Conservation (phyloP, 1,140 invertebrate species). For the Spodoptera frugiperda region DNA sequence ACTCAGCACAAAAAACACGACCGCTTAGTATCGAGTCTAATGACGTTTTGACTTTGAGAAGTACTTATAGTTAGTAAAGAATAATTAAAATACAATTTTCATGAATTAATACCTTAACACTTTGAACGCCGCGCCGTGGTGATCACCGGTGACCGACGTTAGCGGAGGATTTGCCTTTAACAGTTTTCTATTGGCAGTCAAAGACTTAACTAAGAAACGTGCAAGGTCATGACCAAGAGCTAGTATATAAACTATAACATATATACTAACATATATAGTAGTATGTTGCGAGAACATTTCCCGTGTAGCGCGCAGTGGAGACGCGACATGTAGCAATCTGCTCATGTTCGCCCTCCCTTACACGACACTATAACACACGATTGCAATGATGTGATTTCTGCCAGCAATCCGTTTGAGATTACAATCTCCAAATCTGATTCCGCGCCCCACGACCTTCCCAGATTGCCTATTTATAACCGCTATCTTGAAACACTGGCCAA, state of each 20-base stretch:
- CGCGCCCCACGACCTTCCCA: conserved; percentile 4
- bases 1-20: too few relatives aligned
- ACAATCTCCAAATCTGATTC: conserved; percentile 36
- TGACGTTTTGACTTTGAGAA: too few relatives aligned
- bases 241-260: neutral
- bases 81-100: too few relatives aligned
- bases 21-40: too few relatives aligned
- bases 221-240: too few relatives aligned
- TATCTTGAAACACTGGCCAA: conserved; percentile 12
- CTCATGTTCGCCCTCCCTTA: conserved; percentile 13
- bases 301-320: neutral
- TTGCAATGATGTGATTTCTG: conserved; percentile 41
- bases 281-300: neutral
- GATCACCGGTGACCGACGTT: too few relatives aligned
- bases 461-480: conserved; percentile 43
- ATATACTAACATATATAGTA: neutral
- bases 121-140: too few relatives aligned
- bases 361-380: conserved; percentile 28
- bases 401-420: conserved; percentile 12
- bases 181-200: too few relatives aligned
- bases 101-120: too few relatives aligned
- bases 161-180: too few relatives aligned
- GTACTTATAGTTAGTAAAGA: too few relatives aligned
- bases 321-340: conserved; percentile 5
- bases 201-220: too few relatives aligned